Percentiles rank a stretch among this genome's conserved stretches.
phyloP scores from a whole-genome alignment of 92 coral and sea anemone species.

The Isaurus tuberculatus region DNA sequence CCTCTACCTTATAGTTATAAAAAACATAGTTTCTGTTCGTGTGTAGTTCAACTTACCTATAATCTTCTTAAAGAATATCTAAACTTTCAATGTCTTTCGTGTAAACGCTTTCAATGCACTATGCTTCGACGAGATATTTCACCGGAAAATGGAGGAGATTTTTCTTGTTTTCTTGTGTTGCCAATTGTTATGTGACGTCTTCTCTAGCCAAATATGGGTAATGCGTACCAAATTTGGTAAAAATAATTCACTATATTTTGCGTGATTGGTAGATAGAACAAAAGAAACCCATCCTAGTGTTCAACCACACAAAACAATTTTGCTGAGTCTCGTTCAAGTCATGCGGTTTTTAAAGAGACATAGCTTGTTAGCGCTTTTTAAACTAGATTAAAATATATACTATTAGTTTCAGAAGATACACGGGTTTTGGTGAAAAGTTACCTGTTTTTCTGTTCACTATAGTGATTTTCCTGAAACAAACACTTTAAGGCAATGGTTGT shows the following conservation, averaged over 20 bases:
- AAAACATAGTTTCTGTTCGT: neutral
- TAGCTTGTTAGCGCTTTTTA: neutral
- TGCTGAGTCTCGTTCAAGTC: neutral
- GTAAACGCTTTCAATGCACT: neutral
- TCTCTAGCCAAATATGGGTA: conserved; percentile 56
- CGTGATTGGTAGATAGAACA: conserved; percentile 79
- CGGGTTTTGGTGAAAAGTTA: neutral
- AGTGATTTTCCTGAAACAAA: neutral
- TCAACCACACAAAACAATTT: neutral
- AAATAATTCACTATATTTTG: neutral
- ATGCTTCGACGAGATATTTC: conserved; percentile 14
- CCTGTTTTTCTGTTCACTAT: neutral
- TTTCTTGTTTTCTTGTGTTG: conserved; percentile 75
- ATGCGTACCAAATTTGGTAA: neutral
- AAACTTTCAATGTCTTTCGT: neutral
- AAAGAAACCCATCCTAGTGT: conserved; percentile 67
- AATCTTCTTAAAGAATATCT: neutral
- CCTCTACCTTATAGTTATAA: neutral
- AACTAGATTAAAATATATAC: neutral
- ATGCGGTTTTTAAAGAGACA: neutral
- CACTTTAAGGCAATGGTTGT: neutral
- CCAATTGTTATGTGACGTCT: conserved; percentile 89
- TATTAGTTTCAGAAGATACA: neutral
- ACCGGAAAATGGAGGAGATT: conserved; percentile 92
- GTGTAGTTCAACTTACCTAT: neutral